Evolutionary conservation across 1,140 invertebrate species (phyloP), one percentile per base, ranked within the genome.

Genomic region (Pentalonia nigronervosa): DNA sequence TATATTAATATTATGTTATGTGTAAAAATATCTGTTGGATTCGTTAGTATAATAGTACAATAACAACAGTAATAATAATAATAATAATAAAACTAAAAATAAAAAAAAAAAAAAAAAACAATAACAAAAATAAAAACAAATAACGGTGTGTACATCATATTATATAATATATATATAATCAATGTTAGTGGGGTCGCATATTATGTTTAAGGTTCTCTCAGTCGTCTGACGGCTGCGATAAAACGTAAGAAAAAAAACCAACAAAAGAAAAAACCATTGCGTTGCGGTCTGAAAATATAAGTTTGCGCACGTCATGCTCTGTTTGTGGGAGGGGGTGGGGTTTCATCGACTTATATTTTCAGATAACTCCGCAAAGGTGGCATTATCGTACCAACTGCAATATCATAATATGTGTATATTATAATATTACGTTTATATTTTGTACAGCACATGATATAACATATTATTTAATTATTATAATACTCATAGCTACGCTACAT

Each of bases 401-500:
- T 76, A n/a, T 76, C 30, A 67, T 17, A 67, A 76, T 76, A 76
- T 76, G n/a, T 67, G 14, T 60, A 67, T 67, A 67, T 67, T 60
- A 60, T 60, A 60, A 30, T 60, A 9, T 60, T 60, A 60, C 25
- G 25, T 60, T 60, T 30, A 76, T 11, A 11, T n/a, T 8, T 14
- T 84, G 67, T 56, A 90, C 34, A 90, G 23, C 23, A 90, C 23
- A 89, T 34, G 30, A 53, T 53, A 53, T 41, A 41, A 41, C 41
- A 41, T 41, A 41, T 41, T 41, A 41, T 41, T 41, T 41, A 53
- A 53, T 4, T 67, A 67, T n/a, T 17, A 76, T 25, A 41, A n/a
- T 90, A 56, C 36, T 47, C 90, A 41, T 41, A 76, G 60, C 60
- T 91, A 91, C 67, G 53, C 89, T 90, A 90, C 89, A 88, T 30